phyloP scores from a whole-genome alignment of 2,113 vertebrate species.

The Petroica traversi region DNA sequence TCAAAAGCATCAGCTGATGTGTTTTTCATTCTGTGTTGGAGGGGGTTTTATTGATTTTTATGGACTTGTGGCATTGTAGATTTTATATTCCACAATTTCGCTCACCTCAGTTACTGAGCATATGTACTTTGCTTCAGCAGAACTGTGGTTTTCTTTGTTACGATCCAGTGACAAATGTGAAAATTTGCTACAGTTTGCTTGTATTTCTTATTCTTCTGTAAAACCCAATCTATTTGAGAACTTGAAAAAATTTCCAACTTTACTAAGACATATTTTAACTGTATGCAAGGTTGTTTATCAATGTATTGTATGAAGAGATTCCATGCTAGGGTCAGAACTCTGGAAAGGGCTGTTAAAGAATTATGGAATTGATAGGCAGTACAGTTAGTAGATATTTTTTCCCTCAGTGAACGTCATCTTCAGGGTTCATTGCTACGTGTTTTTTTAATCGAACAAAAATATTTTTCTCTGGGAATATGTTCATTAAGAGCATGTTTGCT shows the following conservation, averaged over 20 bases:
- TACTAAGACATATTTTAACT: neutral
- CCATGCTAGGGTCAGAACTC: neutral
- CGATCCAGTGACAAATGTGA: neutral
- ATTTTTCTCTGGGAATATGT: neutral
- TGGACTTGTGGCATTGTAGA: neutral
- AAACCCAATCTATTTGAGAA: neutral
- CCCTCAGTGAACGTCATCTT: neutral
- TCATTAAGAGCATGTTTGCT: neutral
- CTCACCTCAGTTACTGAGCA: neutral
- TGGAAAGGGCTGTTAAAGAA: neutral
- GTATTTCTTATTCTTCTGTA: neutral
- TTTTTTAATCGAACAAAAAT: neutral
- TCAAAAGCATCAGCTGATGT: neutral
- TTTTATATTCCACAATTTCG: neutral
- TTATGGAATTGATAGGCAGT: neutral
- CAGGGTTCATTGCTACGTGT: neutral
- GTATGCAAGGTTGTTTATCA: neutral
- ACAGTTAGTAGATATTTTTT: neutral
- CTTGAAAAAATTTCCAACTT: neutral
- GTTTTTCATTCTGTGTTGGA: neutral
- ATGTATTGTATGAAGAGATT: neutral
- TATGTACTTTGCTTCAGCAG: neutral
- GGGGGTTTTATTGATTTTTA: constrained; percentile 5
- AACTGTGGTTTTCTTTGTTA: constrained; percentile 21
- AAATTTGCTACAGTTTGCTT: neutral